Percentiles rank a stretch among this genome's conserved stretches.
These are phyloP conservation scores for Yoshiicerus persimilis DNA, from an alignment of 1,140 invertebrate genomes.

Conservation along the genomic window DNA sequence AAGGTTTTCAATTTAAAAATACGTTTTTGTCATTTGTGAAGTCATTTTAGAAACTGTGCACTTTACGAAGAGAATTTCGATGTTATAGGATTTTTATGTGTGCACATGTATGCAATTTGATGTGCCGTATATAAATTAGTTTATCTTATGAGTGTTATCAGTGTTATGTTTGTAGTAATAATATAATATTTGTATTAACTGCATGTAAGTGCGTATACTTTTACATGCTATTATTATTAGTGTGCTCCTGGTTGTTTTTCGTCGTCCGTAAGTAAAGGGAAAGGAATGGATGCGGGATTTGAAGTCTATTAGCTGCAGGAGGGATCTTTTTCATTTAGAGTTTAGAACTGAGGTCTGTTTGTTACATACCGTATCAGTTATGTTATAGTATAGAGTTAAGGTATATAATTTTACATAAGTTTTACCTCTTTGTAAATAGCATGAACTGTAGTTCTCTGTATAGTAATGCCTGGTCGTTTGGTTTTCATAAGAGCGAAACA, in stretches of 20 bases:
- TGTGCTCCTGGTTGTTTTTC: not conserved
- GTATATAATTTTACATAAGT: not conserved
- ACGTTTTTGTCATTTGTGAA: too few relatives aligned
- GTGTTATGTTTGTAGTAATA: too few relatives aligned
- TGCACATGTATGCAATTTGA: too few relatives aligned
- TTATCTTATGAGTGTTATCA: too few relatives aligned
- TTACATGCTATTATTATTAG: too few relatives aligned
- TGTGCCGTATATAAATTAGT: too few relatives aligned
- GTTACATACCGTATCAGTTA: not conserved
- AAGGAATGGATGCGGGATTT: not conserved
- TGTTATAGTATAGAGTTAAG: not conserved
- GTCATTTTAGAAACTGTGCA: too few relatives aligned
- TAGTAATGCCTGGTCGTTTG: not conserved
- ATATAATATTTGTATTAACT: too few relatives aligned
- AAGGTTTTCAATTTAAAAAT: too few relatives aligned
- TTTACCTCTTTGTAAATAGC: not conserved
- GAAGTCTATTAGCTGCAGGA: constrained; percentile 8
- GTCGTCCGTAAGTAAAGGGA: not conserved
- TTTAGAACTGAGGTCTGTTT: not conserved
- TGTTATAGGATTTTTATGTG: too few relatives aligned
- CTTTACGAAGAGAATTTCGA: too few relatives aligned
- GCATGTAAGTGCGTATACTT: too few relatives aligned
- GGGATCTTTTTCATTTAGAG: constrained; percentile 5
- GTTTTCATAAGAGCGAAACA: not conserved
- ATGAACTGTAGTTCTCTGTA: not conserved